These are phyloP conservation scores for Drosophila siamana DNA, from an alignment of 2,888 invertebrate species.

Conservation along the genomic window DNA sequence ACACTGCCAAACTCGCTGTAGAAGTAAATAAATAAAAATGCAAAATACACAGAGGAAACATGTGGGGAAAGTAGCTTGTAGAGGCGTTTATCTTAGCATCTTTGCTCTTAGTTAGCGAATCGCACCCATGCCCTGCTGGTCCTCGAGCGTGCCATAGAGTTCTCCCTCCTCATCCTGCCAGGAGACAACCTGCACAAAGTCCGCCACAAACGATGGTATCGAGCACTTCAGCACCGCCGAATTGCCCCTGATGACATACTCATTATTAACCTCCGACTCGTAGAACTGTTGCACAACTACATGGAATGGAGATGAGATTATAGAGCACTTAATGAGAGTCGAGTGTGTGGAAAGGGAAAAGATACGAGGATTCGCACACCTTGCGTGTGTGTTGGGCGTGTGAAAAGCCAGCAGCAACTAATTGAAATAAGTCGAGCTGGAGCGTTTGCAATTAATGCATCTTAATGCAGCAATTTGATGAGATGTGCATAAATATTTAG, in stretches of 20 bases:
- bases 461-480: conserved; percentile 58
- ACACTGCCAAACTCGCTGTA: conserved; percentile 11
- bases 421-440: conserved; percentile 64
- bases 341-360: conserved; percentile 5
- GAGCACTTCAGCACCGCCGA: conserved; percentile 90
- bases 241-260: conserved; percentile 91
- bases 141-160: conserved; percentile 83
- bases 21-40: conserved; percentile 22
- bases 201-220: conserved; percentile 91
- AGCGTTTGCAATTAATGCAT: conserved; percentile 56
- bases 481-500: conserved; percentile 57
- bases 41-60: background rate
- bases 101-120: background rate
- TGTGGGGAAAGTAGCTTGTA: background rate
- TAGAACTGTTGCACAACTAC: conserved; percentile 90
- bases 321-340: conserved; percentile 44
- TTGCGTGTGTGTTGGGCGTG: conserved; percentile 66
- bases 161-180: conserved; percentile 88
- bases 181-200: conserved; percentile 90
- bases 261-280: conserved; percentile 90
- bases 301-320: conserved; percentile 9
- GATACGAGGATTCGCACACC: conserved; percentile 25
- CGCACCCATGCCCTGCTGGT: conserved; percentile 76
- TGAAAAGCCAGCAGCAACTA: conserved; percentile 60
- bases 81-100: background rate